Percentiles rank a stretch among this genome's conserved stretches.
Conservation (phyloP, 2,113 vertebrate genomes). For the Pachycephala philippinensis region DNA sequence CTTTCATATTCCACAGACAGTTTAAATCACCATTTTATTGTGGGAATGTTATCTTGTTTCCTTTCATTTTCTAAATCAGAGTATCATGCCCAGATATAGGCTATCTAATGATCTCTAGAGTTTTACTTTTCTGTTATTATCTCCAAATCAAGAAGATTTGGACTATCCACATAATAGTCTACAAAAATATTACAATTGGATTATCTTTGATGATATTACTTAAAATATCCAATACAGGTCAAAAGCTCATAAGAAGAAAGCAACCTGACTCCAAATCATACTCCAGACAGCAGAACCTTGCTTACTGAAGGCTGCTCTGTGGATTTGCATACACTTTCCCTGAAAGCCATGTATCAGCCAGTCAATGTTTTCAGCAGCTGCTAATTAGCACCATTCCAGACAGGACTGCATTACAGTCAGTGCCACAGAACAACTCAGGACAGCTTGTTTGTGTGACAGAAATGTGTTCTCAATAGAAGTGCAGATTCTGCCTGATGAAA, state of each 20-base stretch:
- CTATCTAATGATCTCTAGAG: background rate
- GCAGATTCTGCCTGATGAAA: background rate
- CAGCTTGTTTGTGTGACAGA: background rate
- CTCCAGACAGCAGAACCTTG: background rate
- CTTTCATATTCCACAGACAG: background rate
- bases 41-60: background rate
- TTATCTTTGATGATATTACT: background rate
- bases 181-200: background rate
- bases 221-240: background rate
- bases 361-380: background rate
- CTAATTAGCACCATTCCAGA: conserved; percentile 5
- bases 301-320: background rate
- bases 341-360: background rate
- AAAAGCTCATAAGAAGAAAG: background rate
- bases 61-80: background rate
- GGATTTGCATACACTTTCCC: background rate
- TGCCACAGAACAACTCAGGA: background rate
- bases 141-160: background rate
- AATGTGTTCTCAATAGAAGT: background rate
- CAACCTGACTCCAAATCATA: background rate
- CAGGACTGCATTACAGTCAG: background rate
- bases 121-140: background rate
- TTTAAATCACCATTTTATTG: background rate
- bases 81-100: background rate
- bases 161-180: background rate